Base-by-base conservation (phyloP, 1,140 invertebrate genomes). In the Drosophila gunungcola region DNA sequence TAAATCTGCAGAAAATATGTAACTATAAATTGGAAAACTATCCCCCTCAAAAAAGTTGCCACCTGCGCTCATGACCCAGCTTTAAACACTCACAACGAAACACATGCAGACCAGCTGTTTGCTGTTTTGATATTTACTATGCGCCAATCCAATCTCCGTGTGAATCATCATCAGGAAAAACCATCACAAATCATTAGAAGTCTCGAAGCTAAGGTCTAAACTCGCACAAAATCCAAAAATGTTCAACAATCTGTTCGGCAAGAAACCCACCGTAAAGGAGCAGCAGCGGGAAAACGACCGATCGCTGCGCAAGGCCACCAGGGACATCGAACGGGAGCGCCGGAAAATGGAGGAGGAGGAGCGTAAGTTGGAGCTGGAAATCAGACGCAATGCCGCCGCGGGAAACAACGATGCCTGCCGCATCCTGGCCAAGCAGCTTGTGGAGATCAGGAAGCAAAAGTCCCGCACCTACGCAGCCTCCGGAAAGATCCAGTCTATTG, bases 351-450 rank as follows among this genome's bases (percentile, higher is more conserved):
- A 98, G 92, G 94, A 95, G 82, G 97, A 98, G 93, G 97, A 98
- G 92, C 98, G 97, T 79, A 97, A 98, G 94, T 91, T 98, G 96
- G 96, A 98, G 94, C 92, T 95, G 86, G 97, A 98, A 93, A 98
- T 98, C 52, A 98, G 97, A 86, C 97, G 97, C 84, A 94, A 96
- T 91, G 98, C 97, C 16, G 96, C 96, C 91, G 94, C 96, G 91
- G 97, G 97, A 12, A 97, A 98, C 84, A 97, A 96, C 89, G 96
- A 97, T 90, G 97, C 95, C 3, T 96, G 96, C 80, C 95, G 94
- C 81, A 94, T 98, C 62, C 93, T 98, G 62, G 98, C 97, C 6
- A 98, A 98, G 93, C 97, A 98, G 92, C 92, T 99, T 41, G 95
- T 98, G 2, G 95, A 97, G 80, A 86, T 98, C 46, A 94, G 97